Evolutionary conservation across 2,797 vertebrate genomes (phyloP), one percentile per base, ranked within the genome.

Genomic region (Halcyon smyrnensis): DNA sequence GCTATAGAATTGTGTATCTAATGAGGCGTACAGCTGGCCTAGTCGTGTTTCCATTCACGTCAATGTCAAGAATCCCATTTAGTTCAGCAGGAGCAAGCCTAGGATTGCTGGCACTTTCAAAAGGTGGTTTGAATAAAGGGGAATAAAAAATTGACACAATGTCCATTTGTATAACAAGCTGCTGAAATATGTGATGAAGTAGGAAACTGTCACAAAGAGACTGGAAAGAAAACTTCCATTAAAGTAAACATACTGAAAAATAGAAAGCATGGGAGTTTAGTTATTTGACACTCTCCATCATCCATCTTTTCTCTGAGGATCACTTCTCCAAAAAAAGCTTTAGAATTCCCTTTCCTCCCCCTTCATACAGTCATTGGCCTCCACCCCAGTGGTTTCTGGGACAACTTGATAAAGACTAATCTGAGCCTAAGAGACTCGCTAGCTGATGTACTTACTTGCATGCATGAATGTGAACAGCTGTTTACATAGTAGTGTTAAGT

Each of bases 401-500:
- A 87, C 20, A 46, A 78, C 79, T 91, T 89, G 91, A 92, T 96
- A 92, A 95, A 95, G 68, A 84, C 34, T 84, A 65, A 60, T 92
- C 59, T 93, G 77, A 95, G 87, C 95, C 82, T 96, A 30, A 92
- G 87, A 97, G 92, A 91, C 68, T 94, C 91, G 91, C 69, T 91
- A 90, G 92, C 69, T 93, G 87, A 95, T 96, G 85, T 88, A 67
- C 95, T 96, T 93, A 89, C 98, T 97, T 97, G 79, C 75, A 96
- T 89, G 93, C 54, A 92, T 75, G 84, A 95, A 96, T 83, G 63
- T 87, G 85, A 98, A 77, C 97, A 98, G 96, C 94, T 98, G 96
- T 97, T 98, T 97, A 96, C 85, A 96, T 93, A 93, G 79, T 71
- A 90, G 91, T 89, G 83, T 94, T 96, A 97, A 98, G 93, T 95